Base-by-base conservation (phyloP, 2,113 vertebrate species). In the Porphyrio hochstetteri region DNA sequence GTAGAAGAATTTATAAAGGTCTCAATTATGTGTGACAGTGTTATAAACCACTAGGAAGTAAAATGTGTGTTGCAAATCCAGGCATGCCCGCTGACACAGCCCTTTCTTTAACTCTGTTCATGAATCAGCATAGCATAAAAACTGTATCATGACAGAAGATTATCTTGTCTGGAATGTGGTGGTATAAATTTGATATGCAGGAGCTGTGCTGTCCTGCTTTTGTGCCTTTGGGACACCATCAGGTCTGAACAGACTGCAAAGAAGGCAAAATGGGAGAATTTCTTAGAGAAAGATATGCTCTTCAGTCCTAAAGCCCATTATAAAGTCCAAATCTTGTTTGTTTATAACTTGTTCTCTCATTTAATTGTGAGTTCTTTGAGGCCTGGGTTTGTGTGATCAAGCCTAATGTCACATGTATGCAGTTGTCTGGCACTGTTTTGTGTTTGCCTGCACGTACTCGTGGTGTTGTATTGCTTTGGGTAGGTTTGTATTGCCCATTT, bases 1-100 rank as follows among this genome's bases (percentile, higher is more conserved):
- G 75, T 80, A 81, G 46, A 85, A 95, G 59, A 94, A 83, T 91
- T 94, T 96, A 89, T 82, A 93, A 92, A 82, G 75, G 50, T 82
- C 63, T 95, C 57, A 78, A 56, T 82, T 92, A 79, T 4, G 11
- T 86, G 72, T 90, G 94, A 90, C 5, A 16, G 57, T 65, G 27
- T 70, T 86, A 81, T 88, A 96, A 95, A 86, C 40, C 59, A 94
- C 33, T 25, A 36, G 36, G 59, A 90, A 28, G 71, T 69, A 86
- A 88, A 92, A 93, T 61, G 59, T 80, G 84, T 38, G 44, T 55
- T 94, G 68, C 67, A 92, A 90, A 96, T 65, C 63, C 86, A 93
- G 80, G 29, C 4, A 2, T 86, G 70, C 36, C 86, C 4, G 85
- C 82, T 93, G 79, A 90, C 31, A 3, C 75, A 77, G 85, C 40